These are phyloP conservation scores for Drosophila neocordata DNA, from an alignment of 1,140 invertebrate species.

Conservation along the genomic window DNA sequence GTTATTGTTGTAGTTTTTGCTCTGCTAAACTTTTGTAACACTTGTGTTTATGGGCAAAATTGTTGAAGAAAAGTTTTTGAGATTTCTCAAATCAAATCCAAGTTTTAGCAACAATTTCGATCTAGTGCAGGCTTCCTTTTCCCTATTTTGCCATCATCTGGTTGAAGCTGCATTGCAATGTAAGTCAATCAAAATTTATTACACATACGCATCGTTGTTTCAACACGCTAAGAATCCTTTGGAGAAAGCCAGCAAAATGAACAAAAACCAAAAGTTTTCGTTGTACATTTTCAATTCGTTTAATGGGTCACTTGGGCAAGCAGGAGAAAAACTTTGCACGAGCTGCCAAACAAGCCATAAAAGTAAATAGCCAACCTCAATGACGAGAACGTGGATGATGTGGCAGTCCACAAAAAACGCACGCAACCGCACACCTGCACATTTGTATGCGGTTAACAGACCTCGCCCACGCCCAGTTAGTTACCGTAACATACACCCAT, in stretches of 20 bases:
- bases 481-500: slow-evolving; percentile 10
- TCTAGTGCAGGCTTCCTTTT: slow-evolving; percentile 24
- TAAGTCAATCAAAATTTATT: slow-evolving; percentile 78
- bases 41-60: slow-evolving; percentile 71
- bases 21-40: slow-evolving; percentile 23
- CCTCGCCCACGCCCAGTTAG: not conserved
- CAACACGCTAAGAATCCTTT: slow-evolving; percentile 3
- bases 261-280: slow-evolving; percentile 20
- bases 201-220: slow-evolving; percentile 67
- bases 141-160: not conserved
- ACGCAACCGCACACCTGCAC: slow-evolving; percentile 48
- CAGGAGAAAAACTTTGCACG: slow-evolving; percentile 67
- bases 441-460: slow-evolving; percentile 35
- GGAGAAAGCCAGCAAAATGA: not conserved
- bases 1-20: slow-evolving; percentile 28
- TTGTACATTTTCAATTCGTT: slow-evolving; percentile 75
- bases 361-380: slow-evolving; percentile 62
- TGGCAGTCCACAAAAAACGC: slow-evolving; percentile 40
- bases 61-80: slow-evolving; percentile 58
- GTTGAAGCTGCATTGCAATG: slow-evolving; percentile 61
- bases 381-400: slow-evolving; percentile 7
- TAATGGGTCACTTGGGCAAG: slow-evolving; percentile 76
- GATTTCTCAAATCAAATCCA: slow-evolving; percentile 63
- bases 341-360: slow-evolving; percentile 75
- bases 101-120: slow-evolving; percentile 60